Conservation (phyloP, 1,140 invertebrate genomes). For the Vanessa tameamea region DNA sequence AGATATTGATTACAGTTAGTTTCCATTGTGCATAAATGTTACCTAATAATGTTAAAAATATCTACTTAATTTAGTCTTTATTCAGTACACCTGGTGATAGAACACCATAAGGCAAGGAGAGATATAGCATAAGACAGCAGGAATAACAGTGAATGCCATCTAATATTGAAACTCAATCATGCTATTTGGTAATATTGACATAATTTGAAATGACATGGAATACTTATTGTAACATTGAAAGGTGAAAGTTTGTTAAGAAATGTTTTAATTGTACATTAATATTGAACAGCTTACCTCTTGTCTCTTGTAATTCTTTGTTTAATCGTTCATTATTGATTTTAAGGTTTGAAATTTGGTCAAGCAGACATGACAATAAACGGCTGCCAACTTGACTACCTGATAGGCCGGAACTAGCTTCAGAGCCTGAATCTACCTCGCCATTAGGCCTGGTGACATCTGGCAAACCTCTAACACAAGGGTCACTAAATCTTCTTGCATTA, state of each 20-base stretch:
- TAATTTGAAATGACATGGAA: neutral
- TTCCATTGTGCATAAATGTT: too few relatives aligned
- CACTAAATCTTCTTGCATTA: conserved; percentile 73
- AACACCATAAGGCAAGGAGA: too few relatives aligned
- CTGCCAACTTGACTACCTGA: conserved; percentile 73
- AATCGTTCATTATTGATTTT: conserved; percentile 77
- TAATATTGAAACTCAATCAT: neutral
- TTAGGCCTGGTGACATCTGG: conserved; percentile 70
- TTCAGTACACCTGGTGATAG: too few relatives aligned
- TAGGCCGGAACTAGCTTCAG: conserved; percentile 65
- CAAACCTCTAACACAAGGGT: conserved; percentile 73
- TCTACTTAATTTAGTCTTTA: too few relatives aligned
- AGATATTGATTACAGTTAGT: too few relatives aligned
- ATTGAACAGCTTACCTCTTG: conserved; percentile 62
- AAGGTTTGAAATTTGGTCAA: conserved; percentile 75
- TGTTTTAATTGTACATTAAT: neutral
- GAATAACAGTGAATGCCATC: too few relatives aligned
- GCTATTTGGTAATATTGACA: neutral
- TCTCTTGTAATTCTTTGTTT: conserved; percentile 74
- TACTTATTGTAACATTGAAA: neutral
- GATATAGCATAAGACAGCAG: neutral
- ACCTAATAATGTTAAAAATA: too few relatives aligned
- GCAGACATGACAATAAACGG: conserved; percentile 68
- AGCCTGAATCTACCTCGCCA: conserved; percentile 65
- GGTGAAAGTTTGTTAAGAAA: neutral